Base-by-base conservation (phyloP, 1,140 invertebrate genomes). In the Psilanteris sp. region DNA sequence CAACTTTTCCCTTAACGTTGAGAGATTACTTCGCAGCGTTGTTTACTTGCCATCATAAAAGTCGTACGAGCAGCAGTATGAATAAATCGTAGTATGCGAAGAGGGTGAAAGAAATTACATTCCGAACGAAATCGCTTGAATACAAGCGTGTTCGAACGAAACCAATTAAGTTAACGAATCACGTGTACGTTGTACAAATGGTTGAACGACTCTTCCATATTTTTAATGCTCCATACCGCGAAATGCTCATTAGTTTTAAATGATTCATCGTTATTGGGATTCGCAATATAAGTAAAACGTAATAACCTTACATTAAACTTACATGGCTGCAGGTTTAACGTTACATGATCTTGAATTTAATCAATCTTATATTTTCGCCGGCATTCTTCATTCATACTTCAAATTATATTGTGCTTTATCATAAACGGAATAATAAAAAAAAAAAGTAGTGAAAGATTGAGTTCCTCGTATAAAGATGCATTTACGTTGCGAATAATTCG, bases 81-180 rank as follows among this genome's bases (percentile, higher is more conserved):
- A 66, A 66, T 76, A 70, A 70, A 76, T 64, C 48, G 64, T 26
- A 20, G 64, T 11, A 52, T 41, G 39, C 24, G 44, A 66, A 76
- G 34, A 70, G 73, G 73, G 59, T 59, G 52, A 59, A 64, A 76
- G 73, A 76, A 76, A 76, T 76, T 76, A 57, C 73, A 70, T 76
- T 70, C 62, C 64, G n/a, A 62, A 37, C 34, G 50, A 68, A 75
- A 75, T 75, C 62, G 55, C 44, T 64, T 64, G 50, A 62, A 75
- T 50, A 50, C 55, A 64, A 57, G 72, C 46, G 62, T 36, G 46
- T 68, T 67, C 55, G 52, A 75, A 75, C 55, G 52, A 68, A 75
- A 75, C 62, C 72, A 75, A 74, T 75, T 75, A 68, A 62, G 71
- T 75, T 75, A 75, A 75, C 72, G 72, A 70, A 75, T 75, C 72